phyloP scores from a whole-genome alignment of 2,797 vertebrate species.

The Diplodus puntazzo region DNA sequence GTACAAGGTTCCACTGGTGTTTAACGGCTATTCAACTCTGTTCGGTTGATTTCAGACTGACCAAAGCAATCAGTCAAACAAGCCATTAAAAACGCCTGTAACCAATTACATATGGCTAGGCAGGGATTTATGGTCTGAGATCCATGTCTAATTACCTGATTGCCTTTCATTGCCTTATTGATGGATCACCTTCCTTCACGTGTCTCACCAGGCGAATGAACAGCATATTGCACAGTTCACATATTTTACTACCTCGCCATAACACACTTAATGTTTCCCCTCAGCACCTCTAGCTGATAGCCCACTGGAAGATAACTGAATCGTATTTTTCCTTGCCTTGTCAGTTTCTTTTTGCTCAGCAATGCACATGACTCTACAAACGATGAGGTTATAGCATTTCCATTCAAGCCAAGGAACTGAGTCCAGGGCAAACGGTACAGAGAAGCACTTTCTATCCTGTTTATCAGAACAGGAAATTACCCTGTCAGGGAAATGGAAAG shows the following conservation, averaged over 20 bases:
- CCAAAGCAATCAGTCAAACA: conserved; percentile 61
- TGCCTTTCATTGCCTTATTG: conserved; percentile 67
- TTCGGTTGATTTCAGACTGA: conserved; percentile 46
- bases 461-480: conserved; percentile 60
- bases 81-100: conserved; percentile 57
- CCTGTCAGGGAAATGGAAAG: conserved; percentile 29
- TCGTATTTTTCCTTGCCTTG: conserved; percentile 58
- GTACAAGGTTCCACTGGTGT: conserved; percentile 30
- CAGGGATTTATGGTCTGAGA: conserved; percentile 62
- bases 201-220: conserved; percentile 49
- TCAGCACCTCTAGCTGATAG: conserved; percentile 32
- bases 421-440: conserved; percentile 39
- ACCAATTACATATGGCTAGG: conserved; percentile 43
- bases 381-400: conserved; percentile 44
- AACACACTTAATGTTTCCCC: conserved; percentile 42
- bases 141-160: conserved; percentile 70
- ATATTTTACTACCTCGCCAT: conserved; percentile 40
- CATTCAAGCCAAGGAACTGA: conserved; percentile 58
- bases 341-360: conserved; percentile 60
- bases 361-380: conserved; percentile 46
- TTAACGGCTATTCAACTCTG: conserved; percentile 49
- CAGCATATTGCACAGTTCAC: conserved; percentile 35
- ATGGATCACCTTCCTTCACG: conserved; percentile 61
- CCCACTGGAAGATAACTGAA: conserved; percentile 39
- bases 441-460: conserved; percentile 49